Percentiles rank a stretch among this genome's conserved stretches.
phyloP scores from a whole-genome alignment of 1,140 invertebrate genomes.

The Zaprionus nigranus region DNA sequence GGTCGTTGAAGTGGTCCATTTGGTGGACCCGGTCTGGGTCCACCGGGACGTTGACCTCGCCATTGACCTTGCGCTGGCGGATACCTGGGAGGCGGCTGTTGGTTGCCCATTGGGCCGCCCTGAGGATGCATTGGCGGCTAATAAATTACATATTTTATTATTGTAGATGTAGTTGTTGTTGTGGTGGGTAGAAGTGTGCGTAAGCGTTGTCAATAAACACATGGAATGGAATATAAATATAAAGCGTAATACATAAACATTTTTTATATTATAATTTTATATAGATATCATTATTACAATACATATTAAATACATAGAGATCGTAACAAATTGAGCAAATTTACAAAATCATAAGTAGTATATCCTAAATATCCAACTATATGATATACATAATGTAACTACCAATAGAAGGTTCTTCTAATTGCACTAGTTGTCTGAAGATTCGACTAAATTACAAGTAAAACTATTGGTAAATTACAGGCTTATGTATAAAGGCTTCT shows the following conservation, averaged over 20 bases:
- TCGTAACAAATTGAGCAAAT: conserved; percentile 34
- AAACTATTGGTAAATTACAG: conserved; percentile 24
- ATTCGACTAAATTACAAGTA: conserved; percentile 26
- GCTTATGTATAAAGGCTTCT: conserved; percentile 36
- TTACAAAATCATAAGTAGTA: conserved; percentile 44
- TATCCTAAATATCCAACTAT: conserved; percentile 22
- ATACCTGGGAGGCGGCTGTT: conserved; percentile 85
- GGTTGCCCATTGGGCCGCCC: conserved; percentile 78
- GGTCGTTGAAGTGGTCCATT: conserved; percentile 87
- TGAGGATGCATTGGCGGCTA: conserved; percentile 84
- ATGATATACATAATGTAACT: neutral
- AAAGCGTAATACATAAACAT: conserved; percentile 80
- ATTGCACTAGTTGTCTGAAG: neutral
- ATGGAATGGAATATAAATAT: conserved; percentile 82
- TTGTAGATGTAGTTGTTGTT: conserved; percentile 55
- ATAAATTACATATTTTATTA: conserved; percentile 67
- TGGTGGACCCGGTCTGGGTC: conserved; percentile 89
- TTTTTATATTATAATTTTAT: conserved; percentile 49
- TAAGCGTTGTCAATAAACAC: conserved; percentile 77
- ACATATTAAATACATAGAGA: conserved; percentile 32
- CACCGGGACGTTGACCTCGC: conserved; percentile 87
- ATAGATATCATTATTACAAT: conserved; percentile 13
- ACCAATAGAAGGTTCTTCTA: conserved; percentile 18
- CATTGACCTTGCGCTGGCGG: conserved; percentile 85
- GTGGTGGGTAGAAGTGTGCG: conserved; percentile 69